These are phyloP conservation scores for Leucopsar rothschildi DNA, from an alignment of 2,113 vertebrate genomes.

Conservation along the genomic window DNA sequence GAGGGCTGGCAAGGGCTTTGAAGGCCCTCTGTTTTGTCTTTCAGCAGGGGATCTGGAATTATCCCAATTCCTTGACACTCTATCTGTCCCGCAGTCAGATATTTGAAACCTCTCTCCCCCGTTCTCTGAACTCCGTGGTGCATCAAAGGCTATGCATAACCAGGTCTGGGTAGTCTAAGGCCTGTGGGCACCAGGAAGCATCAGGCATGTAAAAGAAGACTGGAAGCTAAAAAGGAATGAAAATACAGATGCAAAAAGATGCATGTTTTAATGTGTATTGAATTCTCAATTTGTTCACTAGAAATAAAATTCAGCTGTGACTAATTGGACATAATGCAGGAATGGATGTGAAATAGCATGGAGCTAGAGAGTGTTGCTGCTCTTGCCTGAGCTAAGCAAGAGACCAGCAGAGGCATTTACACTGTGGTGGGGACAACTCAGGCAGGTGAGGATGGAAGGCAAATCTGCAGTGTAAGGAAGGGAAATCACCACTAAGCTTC, in stretches of 20 bases:
- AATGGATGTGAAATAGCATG: not conserved
- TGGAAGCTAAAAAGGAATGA: not conserved
- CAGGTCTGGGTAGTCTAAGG: not conserved
- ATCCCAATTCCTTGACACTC: not conserved
- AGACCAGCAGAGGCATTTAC: not conserved
- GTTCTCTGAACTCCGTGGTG: not conserved
- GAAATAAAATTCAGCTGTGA: not conserved
- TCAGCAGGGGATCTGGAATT: not conserved
- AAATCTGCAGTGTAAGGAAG: not conserved
- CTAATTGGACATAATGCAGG: not conserved
- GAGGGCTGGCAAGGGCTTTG: not conserved
- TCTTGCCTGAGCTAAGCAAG: fast-evolving
- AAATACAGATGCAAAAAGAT: not conserved
- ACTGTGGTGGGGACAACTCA: not conserved
- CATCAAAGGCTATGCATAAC: not conserved
- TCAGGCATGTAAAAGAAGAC: not conserved
- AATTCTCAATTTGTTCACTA: not conserved
- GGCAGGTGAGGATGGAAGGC: not conserved
- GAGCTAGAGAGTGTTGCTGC: fast-evolving
- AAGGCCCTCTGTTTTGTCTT: not conserved
- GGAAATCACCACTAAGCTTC: not conserved
- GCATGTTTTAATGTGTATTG: not conserved
- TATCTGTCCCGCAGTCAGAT: not conserved
- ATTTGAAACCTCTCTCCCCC: not conserved
- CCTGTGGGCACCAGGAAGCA: not conserved